A percentile compares a stretch with the other conserved stretches of the same genome.
Conservation (phyloP, 2,797 vertebrate species). For the Glossophaga mutica region DNA sequence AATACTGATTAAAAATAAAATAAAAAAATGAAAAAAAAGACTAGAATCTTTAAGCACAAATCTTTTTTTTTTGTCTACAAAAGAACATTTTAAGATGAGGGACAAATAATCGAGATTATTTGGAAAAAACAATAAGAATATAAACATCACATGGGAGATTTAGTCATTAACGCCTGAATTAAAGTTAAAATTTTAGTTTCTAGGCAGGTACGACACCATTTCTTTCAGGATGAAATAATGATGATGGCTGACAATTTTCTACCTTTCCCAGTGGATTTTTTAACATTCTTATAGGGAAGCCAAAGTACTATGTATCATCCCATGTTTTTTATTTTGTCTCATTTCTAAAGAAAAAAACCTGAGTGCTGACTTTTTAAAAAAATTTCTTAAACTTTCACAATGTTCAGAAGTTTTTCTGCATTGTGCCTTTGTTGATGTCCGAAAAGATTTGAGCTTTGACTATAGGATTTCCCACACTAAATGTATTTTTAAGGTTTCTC, state of each 20-base stretch:
- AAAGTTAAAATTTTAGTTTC: slow-evolving; percentile 65
- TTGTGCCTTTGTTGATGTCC: slow-evolving; percentile 76
- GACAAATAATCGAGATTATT: slow-evolving; percentile 54
- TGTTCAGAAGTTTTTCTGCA: slow-evolving; percentile 75
- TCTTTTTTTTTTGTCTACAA: slow-evolving; percentile 27
- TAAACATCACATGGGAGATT: slow-evolving; percentile 63
- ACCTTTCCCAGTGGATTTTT: slow-evolving; percentile 68
- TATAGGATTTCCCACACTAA: slow-evolving; percentile 76
- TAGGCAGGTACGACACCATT: slow-evolving; percentile 56
- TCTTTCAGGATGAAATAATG: slow-evolving; percentile 61
- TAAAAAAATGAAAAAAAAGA: no score
- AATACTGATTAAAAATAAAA: no score
- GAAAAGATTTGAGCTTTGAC: slow-evolving; percentile 77
- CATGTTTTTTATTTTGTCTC: slow-evolving; percentile 68
- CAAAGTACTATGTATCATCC: slow-evolving; percentile 56
- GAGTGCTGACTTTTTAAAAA: slow-evolving; percentile 68
- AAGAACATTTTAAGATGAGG: slow-evolving; percentile 46
- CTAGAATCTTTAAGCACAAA: not conserved
- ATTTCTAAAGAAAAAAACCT: slow-evolving; percentile 77
- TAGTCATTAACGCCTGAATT: slow-evolving; percentile 68
- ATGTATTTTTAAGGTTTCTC: slow-evolving; percentile 76
- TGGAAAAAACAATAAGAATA: slow-evolving; percentile 42
- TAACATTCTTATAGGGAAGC: slow-evolving; percentile 60
- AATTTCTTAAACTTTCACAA: slow-evolving; percentile 74
- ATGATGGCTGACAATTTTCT: slow-evolving; percentile 43